Evolutionary conservation across 2,113 vertebrate species (phyloP), one percentile per base, ranked within the genome.

Genomic region (Ageneiosus marmoratus): DNA sequence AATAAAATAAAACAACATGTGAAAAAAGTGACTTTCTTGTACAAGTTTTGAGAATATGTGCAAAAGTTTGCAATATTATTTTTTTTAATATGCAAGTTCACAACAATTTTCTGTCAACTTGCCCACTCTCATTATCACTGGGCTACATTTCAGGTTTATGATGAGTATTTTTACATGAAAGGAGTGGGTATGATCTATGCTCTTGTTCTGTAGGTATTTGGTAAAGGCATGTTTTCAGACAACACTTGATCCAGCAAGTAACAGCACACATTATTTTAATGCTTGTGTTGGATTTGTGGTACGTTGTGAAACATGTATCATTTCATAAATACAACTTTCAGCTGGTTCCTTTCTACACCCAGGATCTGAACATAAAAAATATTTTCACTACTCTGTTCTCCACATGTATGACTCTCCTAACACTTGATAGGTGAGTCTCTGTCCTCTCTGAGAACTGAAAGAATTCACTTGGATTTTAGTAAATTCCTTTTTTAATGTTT

Each of bases 31-130:
- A 87, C 78, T 70, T 62, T 86, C 85, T 85, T 72, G 27, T 80
- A 87, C 84, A 81, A 85, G 81, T 80, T 85, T 86, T 74, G 77
- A 82, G 83, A 80, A 82, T 58, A 80, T 87, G 88, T 90, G 88
- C 87, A 88, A 88, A 90, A 55, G 63, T 83, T 86, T 86, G 87
- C 88, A 86, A 69, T 80, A 29, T 83, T 75, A 62, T 74, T 50
- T 50, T 86, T 70, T 72, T 82, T n/a, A 80, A 83, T 70, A 53
- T 83, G 58, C 60, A 63, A 74, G 53, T 81, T 60, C 76, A 48
- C 81, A 86, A 80, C 48, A 29, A 50, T 74, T 24, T 37, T 83
- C 73, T 55, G 48, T 41, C 41, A 51, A 12, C 62, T 69, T 44
- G 72, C 15, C 32, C 44, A 83, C 81, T 32, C n/a, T 50, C 32